phyloP scores from a whole-genome alignment of 1,140 invertebrate genomes.

The Phocides pigmalion region DNA sequence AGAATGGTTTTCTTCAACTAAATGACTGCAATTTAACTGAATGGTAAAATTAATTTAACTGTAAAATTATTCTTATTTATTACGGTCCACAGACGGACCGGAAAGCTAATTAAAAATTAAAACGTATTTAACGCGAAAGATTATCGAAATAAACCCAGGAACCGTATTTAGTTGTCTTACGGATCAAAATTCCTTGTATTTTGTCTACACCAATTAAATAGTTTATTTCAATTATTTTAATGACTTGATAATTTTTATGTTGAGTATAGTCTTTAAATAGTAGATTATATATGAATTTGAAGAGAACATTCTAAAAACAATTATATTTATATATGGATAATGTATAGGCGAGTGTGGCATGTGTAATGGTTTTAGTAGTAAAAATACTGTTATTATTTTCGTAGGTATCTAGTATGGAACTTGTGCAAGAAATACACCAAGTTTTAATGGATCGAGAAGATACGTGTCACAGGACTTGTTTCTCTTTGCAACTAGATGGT shows the following conservation, averaged over 20 bases:
- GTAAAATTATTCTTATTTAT: slow-evolving; percentile 15
- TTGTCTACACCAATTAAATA: not conserved
- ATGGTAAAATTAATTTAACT: not conserved
- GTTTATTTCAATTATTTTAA: slow-evolving; percentile 2
- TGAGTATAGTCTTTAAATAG: not conserved
- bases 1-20: not conserved
- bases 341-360: too few species aligned
- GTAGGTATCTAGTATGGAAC: slow-evolving; percentile 97
- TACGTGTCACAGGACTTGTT: slow-evolving; percentile 98
- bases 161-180: not conserved
- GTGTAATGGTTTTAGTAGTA: too few species aligned
- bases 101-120: not conserved
- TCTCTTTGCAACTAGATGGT: slow-evolving; percentile 97
- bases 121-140: not conserved
- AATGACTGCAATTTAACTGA: not conserved
- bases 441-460: slow-evolving; percentile 98
- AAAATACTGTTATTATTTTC: slow-evolving; percentile 1
- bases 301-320: too few species aligned
- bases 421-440: slow-evolving; percentile 99
- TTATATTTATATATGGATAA: too few species aligned
- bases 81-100: not conserved
- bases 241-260: not conserved
- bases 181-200: not conserved
- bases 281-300: too few species aligned
- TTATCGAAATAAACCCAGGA: not conserved